phyloP scores from a whole-genome alignment of 2,888 invertebrate species.

The Drosophila putrida region DNA sequence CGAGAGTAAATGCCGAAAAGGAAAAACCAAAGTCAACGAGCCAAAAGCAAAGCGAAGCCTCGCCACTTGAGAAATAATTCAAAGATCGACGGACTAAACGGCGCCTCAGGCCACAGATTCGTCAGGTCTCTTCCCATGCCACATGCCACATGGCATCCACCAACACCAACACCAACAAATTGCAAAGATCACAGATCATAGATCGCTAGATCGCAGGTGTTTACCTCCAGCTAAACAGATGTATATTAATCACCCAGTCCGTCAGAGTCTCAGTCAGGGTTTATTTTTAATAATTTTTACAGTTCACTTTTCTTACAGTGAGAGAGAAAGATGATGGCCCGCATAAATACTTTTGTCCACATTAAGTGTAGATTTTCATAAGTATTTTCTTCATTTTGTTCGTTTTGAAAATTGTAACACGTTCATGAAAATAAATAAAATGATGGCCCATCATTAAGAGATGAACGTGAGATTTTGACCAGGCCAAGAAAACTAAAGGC shows the following conservation, averaged over 20 bases:
- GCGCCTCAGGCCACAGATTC: conserved; percentile 48
- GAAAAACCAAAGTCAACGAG: conserved; percentile 44
- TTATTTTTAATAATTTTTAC: neutral
- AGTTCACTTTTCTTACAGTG: neutral
- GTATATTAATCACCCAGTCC: conserved; percentile 42
- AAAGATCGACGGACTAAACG: conserved; percentile 52
- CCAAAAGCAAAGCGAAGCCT: conserved; percentile 28
- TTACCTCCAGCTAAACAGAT: conserved; percentile 55
- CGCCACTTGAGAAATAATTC: conserved; percentile 66
- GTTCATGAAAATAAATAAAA: conserved; percentile 65
- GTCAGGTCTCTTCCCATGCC: conserved; percentile 27
- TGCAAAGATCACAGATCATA: conserved; percentile 49
- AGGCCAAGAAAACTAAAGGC: conserved; percentile 35
- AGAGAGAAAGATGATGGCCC: conserved; percentile 18
- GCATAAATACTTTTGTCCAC: conserved; percentile 18
- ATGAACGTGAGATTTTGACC: conserved; percentile 75
- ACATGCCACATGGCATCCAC: conserved; percentile 17
- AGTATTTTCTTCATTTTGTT: conserved; percentile 2
- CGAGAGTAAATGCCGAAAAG: conserved; percentile 72
- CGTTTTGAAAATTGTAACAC: conserved; percentile 56
- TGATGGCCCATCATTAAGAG: conserved; percentile 73
- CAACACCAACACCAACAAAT: conserved; percentile 73
- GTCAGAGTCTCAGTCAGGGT: neutral
- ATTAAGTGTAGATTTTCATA: conserved; percentile 19
- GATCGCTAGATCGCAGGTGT: conserved; percentile 78